phyloP scores from a whole-genome alignment of 2,113 vertebrate genomes.

The Gymnogyps californianus region DNA sequence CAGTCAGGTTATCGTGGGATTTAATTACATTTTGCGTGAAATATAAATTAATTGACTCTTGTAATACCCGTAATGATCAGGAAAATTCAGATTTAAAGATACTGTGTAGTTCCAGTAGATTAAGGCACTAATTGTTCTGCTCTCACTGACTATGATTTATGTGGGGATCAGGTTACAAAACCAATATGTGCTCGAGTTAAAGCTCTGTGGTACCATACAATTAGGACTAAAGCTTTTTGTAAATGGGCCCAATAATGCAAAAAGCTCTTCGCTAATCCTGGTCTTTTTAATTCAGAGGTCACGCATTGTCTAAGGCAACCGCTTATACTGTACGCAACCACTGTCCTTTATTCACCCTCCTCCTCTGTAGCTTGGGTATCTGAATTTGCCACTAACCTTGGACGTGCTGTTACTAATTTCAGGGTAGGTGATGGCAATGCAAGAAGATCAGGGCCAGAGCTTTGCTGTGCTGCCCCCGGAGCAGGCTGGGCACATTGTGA shows the following conservation, averaged over 20 bases:
- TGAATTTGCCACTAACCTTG: constrained; percentile 55
- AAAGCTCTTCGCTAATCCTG: constrained; percentile 50
- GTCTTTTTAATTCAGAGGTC: constrained; percentile 61
- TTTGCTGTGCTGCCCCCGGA: constrained; percentile 11
- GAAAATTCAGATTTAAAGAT: constrained; percentile 56
- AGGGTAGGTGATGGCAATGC: constrained; percentile 53
- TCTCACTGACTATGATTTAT: constrained; percentile 2
- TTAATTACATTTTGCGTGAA: constrained; percentile 60
- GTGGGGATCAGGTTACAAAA: constrained; percentile 31
- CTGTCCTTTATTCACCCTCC: constrained; percentile 56
- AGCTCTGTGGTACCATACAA: neutral
- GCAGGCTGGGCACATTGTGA: constrained; percentile 7
- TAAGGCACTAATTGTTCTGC: constrained; percentile 33
- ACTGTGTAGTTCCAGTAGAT: constrained; percentile 27
- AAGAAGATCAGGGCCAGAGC: constrained; percentile 40
- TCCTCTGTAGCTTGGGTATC: constrained; percentile 2
- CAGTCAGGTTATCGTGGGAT: constrained; percentile 7
- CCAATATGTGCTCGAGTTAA: neutral
- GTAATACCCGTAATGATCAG: neutral
- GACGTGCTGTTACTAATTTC: constrained; percentile 49
- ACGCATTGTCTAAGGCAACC: neutral
- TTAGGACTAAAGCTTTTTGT: constrained; percentile 46
- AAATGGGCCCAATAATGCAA: constrained; percentile 50
- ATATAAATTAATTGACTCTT: constrained; percentile 47
- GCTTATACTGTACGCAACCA: neutral